Evolutionary conservation across 2,888 invertebrate species (phyloP).

Genomic region (Mythimna lalbum): DNA sequence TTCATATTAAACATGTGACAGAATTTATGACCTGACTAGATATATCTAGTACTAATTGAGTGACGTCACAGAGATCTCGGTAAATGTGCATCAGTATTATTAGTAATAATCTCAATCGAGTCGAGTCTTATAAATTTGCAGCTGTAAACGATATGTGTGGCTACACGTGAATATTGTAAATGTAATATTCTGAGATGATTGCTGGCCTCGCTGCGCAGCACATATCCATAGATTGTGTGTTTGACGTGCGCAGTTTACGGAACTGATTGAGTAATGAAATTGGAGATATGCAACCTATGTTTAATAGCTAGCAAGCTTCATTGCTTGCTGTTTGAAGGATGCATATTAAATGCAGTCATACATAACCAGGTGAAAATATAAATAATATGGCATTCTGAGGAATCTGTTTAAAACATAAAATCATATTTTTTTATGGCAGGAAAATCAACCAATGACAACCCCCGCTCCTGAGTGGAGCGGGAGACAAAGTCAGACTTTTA

Average conservation of each 20-base stretch:
- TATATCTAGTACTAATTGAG: background rate
- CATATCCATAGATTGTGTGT: slow-evolving; percentile 28
- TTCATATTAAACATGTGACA: too few species aligned
- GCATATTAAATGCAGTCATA: background rate
- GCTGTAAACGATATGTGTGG: slow-evolving; percentile 5
- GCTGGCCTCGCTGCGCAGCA: slow-evolving; percentile 25
- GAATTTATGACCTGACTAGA: too few species aligned
- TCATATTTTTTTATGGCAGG: too few species aligned
- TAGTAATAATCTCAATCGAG: background rate
- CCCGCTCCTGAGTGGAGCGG: too few species aligned
- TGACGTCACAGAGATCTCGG: too few species aligned
- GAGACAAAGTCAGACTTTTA: too few species aligned
- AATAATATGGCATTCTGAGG: background rate
- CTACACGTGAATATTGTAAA: slow-evolving; percentile 29
- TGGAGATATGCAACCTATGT: slow-evolving; percentile 21
- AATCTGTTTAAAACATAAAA: background rate
- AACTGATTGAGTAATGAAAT: slow-evolving; percentile 37
- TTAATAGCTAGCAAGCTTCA: slow-evolving; percentile 7
- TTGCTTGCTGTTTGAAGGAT: background rate
- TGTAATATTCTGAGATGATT: slow-evolving; percentile 16
- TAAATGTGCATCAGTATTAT: slow-evolving; percentile 10
- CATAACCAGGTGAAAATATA: background rate
- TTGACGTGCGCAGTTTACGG: slow-evolving; percentile 20
- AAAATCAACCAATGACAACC: too few species aligned
- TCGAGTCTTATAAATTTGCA: slow-evolving; percentile 4